Evolutionary conservation across 2,888 invertebrate genomes (phyloP).

Genomic region (Athalia rosae): DNA sequence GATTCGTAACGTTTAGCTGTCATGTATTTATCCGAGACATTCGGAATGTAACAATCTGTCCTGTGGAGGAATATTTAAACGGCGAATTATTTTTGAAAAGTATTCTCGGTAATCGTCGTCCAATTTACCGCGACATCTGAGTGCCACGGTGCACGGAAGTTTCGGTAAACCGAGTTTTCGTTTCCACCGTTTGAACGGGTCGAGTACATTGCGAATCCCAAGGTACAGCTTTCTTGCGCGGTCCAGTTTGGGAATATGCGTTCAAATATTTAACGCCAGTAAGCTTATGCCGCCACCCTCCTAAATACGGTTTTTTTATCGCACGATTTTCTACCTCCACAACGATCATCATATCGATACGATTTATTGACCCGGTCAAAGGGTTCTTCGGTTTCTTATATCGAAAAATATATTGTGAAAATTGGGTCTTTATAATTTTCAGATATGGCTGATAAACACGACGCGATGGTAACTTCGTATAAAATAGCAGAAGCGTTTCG

Average conservation of each 20-base stretch:
- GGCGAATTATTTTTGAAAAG: not conserved
- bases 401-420: too few relatives aligned
- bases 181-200: constrained; percentile 81
- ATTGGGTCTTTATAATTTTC: too few relatives aligned
- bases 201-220: constrained; percentile 76
- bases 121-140: constrained; percentile 76
- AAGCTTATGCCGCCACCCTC: constrained; percentile 85
- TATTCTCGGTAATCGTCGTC: not conserved
- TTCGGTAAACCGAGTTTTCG: constrained; percentile 74
- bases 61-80: not conserved
- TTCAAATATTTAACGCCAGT: constrained; percentile 86
- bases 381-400: too few relatives aligned
- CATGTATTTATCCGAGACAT: constrained; percentile 79
- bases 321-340: constrained; percentile 77
- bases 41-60: constrained; percentile 78
- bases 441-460: too few relatives aligned
- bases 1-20: constrained; percentile 80
- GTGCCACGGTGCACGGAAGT: constrained; percentile 77
- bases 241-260: constrained; percentile 88
- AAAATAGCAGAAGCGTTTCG: too few relatives aligned
- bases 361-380: too few relatives aligned
- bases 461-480: too few relatives aligned
- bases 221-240: constrained; percentile 76
- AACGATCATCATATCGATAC: constrained; percentile 66
- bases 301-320: constrained; percentile 82